Evolutionary conservation across 2,797 vertebrate genomes (phyloP), one percentile per base, ranked within the genome.

Genomic region (Dryobates pubescens): DNA sequence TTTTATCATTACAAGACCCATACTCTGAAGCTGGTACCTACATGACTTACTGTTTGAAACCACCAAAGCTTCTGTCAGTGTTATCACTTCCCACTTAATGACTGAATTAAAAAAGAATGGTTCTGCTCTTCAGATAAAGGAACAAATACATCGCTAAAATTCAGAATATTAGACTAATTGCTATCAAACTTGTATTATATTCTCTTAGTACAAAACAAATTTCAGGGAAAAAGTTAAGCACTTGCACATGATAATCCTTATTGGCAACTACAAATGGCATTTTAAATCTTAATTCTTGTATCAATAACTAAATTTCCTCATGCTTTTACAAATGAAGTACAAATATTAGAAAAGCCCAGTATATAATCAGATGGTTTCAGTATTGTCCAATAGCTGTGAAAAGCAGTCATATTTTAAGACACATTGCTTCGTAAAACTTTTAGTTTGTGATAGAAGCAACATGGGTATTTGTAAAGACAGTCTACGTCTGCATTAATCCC

Each of bases 401-500:
- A 86, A 87, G 64, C 30, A 27, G 38, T 34, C 1, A 0, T 47
- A 77, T 58, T 92, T 94, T 72, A 89, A 69, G 27, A 83, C 6
- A 81, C 29, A 68, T 7, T 69, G 12, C 57, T 92, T 19, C 8
- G 51, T 57, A 83, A 67, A 82, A 58, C 41, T 93, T 89, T 68
- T 22, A 23, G 36, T 63, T 61, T 69, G n/a, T 59, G 81, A 3
- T 26, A 68, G 54, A 64, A 68, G 16, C n/a, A 69, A 53, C 12
- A 67, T 32, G 51, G 18, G 3, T 53, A 68, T 74, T 63, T 61
- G 3, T 47, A 82, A 61, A 7, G 19, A 38, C 11, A 65, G 34
- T 70, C 59, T 91, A 86, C 41, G 47, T 76, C 80, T 90, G 43
- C 82, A 63, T 74, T 88, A 94, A 92, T 90, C 74, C 79, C 78